These are phyloP conservation scores for Rhagoletis zephyria DNA, from an alignment of 1,140 invertebrate genomes.

Conservation along the genomic window DNA sequence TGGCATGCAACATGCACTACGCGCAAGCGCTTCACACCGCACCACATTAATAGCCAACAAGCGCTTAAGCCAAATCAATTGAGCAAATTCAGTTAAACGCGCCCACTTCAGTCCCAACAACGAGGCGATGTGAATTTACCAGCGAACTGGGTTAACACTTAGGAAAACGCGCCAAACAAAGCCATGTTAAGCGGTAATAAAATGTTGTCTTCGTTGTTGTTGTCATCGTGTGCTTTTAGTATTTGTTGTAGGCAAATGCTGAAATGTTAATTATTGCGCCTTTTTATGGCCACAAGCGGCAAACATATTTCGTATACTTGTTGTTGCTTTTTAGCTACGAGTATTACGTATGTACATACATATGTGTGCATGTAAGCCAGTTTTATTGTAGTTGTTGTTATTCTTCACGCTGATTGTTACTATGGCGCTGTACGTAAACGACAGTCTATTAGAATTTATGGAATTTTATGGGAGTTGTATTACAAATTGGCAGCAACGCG, in stretches of 20 bases:
- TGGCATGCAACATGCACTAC: neutral
- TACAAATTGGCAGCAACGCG: constrained; percentile 33
- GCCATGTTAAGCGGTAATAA: constrained; percentile 13
- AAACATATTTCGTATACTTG: neutral
- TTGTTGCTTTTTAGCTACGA: neutral
- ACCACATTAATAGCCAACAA: neutral
- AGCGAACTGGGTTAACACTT: constrained; percentile 2
- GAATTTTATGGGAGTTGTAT: constrained; percentile 36
- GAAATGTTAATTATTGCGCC: constrained; percentile 26
- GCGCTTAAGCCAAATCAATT: constrained; percentile 20
- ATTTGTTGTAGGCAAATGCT: neutral
- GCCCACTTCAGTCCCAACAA: constrained; percentile 35
- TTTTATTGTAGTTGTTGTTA: neutral
- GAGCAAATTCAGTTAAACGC: constrained; percentile 23
- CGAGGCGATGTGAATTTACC: neutral
- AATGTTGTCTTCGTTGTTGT: neutral
- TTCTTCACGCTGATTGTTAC: too few species aligned
- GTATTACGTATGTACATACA: neutral
- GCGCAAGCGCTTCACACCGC: neutral
- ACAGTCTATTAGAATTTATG: constrained; percentile 27
- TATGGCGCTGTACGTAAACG: neutral
- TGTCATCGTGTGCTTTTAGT: neutral
- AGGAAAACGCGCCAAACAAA: constrained; percentile 4
- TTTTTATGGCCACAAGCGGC: neutral
- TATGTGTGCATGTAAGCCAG: neutral